These are phyloP conservation scores for Elaphurus davidianus DNA, from an alignment of 2,113 vertebrate genomes.

Conservation along the genomic window DNA sequence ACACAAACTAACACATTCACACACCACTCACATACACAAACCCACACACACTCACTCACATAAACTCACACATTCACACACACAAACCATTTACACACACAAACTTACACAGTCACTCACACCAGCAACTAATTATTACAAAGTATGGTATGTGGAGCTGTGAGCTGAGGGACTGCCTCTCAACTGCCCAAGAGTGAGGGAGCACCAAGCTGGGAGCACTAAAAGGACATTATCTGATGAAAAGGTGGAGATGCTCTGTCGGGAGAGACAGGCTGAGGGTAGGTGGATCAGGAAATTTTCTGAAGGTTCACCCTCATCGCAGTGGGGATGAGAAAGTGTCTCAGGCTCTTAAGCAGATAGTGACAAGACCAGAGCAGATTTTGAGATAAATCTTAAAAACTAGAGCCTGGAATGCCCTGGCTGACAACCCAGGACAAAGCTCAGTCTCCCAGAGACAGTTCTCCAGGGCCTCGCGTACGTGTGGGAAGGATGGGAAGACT, in stretches of 20 bases:
- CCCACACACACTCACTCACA: not conserved
- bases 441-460: not conserved
- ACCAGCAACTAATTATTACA: not conserved
- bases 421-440: not conserved
- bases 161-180: not conserved
- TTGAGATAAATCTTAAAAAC: not conserved
- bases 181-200: not conserved
- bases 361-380: not conserved
- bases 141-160: fast-evolving
- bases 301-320: not conserved
- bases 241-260: not conserved
- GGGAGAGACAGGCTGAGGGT: not conserved
- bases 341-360: not conserved
- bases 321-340: not conserved
- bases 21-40: no score
- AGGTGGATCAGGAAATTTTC: fast-evolving
- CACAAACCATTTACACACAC: not conserved
- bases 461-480: fast-evolving
- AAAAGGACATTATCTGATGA: not conserved
- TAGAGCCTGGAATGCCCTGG: not conserved
- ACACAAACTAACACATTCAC: not conserved
- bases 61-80: not conserved
- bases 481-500: not conserved
- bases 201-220: not conserved
- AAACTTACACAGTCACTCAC: not conserved